Conservation (phyloP, 2,888 invertebrate genomes). For the Neoascia interrupta region DNA sequence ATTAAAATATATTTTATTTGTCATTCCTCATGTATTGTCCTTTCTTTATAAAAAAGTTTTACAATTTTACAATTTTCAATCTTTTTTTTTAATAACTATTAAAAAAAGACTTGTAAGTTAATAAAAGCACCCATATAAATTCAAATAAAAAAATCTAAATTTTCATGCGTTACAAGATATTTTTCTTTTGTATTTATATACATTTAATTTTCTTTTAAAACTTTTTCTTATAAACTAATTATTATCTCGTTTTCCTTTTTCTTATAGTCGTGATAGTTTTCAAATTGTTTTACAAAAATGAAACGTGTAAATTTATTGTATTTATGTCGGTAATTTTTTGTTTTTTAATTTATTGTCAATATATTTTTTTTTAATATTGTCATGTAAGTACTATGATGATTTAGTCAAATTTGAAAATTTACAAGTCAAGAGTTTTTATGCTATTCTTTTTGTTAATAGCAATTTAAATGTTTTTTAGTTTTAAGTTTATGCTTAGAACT, state of each 20-base stretch:
- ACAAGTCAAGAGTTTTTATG: conserved; percentile 40
- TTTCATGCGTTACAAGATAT: conserved; percentile 5
- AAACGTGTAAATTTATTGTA: conserved; percentile 44
- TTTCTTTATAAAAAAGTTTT: neutral
- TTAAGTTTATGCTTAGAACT: conserved; percentile 21
- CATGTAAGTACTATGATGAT: conserved; percentile 23
- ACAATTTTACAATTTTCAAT: too few species aligned
- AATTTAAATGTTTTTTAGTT: conserved; percentile 19
- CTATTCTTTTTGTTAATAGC: conserved; percentile 11
- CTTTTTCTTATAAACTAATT: conserved; percentile 25
- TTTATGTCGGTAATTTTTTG: conserved; percentile 11
- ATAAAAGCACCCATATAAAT: conserved; percentile 23
- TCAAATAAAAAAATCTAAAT: conserved; percentile 3
- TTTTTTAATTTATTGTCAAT: conserved; percentile 45
- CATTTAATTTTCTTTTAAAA: neutral
- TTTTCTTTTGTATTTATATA: neutral
- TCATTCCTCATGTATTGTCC: conserved; percentile 31
- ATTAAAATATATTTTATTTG: conserved; percentile 13
- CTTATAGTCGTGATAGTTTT: neutral
- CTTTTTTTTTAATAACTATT: too few species aligned
- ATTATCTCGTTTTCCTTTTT: neutral
- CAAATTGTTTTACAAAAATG: conserved; percentile 30
- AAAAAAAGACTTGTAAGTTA: too few species aligned
- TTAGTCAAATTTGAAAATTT: conserved; percentile 49
- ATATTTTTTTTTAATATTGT: conserved; percentile 30